phyloP scores from a whole-genome alignment of 2,797 vertebrate genomes.

The Brotula barbata region DNA sequence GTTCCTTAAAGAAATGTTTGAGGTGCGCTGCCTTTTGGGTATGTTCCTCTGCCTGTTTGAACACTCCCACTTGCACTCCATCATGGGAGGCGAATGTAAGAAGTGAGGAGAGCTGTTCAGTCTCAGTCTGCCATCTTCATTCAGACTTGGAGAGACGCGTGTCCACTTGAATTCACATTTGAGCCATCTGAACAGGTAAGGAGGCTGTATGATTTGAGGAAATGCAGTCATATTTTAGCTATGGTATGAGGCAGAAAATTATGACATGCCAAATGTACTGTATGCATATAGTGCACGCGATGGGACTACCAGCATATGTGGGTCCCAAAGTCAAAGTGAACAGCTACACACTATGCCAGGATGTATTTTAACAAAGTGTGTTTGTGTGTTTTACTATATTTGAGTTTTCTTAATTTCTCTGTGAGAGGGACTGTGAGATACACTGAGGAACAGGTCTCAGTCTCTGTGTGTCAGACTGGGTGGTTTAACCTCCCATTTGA shows the following conservation, averaged over 20 bases:
- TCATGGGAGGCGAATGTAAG: slow-evolving; percentile 29
- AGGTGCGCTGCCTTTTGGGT: slow-evolving; percentile 13
- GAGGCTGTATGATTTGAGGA: slow-evolving; percentile 1
- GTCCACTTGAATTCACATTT: slow-evolving; percentile 5
- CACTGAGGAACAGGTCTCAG: too few relatives aligned
- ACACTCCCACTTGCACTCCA: slow-evolving; percentile 21
- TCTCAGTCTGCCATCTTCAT: slow-evolving; percentile 16
- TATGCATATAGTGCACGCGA: neutral
- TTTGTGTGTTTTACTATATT: slow-evolving; percentile 42
- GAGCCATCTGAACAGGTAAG: slow-evolving; percentile 31
- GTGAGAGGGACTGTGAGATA: too few relatives aligned
- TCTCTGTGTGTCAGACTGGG: slow-evolving; percentile 5
- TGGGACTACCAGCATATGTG: neutral
- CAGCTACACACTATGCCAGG: neutral
- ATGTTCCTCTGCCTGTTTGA: slow-evolving; percentile 13
- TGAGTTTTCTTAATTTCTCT: too few relatives aligned
- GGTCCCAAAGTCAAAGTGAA: slow-evolving; percentile 15
- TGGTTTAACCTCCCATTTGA: slow-evolving; percentile 57
- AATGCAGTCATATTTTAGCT: neutral
- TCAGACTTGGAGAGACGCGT: slow-evolving; percentile 9
- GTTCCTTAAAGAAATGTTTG: too few relatives aligned
- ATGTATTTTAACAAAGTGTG: too few relatives aligned
- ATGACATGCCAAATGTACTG: too few relatives aligned
- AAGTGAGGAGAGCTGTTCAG: slow-evolving; percentile 11
- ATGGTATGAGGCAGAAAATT: too few relatives aligned